phyloP scores from a whole-genome alignment of 2,797 vertebrate genomes.

The Micropoecilia bifurca region DNA sequence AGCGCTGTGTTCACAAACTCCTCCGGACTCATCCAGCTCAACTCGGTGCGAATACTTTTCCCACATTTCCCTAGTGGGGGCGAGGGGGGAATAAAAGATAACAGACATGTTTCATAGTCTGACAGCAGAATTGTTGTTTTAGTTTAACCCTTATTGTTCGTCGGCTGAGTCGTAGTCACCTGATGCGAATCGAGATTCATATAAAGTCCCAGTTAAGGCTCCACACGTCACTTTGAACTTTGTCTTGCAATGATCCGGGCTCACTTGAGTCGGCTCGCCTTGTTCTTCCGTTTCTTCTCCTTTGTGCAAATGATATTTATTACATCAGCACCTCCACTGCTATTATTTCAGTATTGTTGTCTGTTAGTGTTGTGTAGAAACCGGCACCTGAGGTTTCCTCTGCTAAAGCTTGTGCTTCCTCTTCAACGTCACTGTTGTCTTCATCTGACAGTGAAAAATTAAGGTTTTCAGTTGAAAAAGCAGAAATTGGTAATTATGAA shows the following conservation, averaged over 20 bases:
- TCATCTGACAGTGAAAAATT: slow-evolving; percentile 3
- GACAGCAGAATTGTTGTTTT: neutral
- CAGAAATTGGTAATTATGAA: neutral
- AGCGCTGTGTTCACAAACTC: slow-evolving; percentile 60
- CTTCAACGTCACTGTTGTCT: slow-evolving; percentile 25
- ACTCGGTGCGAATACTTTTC: slow-evolving; percentile 75
- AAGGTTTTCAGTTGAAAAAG: neutral
- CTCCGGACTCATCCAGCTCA: slow-evolving; percentile 70
- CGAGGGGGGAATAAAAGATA: neutral
- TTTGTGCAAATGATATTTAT: neutral
- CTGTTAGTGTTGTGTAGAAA: neutral
- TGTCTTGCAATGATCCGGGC: neutral
- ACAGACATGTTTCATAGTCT: neutral
- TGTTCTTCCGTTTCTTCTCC: slow-evolving; percentile 20
- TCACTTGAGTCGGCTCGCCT: neutral
- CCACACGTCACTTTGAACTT: slow-evolving; percentile 65
- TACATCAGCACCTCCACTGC: neutral
- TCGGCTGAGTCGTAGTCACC: slow-evolving; percentile 41
- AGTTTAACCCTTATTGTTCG: neutral
- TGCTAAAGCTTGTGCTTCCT: slow-evolving; percentile 17
- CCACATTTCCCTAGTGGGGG: slow-evolving; percentile 55
- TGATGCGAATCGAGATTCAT: slow-evolving; percentile 66
- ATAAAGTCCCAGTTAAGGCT: slow-evolving; percentile 38
- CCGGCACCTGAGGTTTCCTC: slow-evolving; percentile 22
- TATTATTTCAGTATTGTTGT: neutral